These are phyloP conservation scores for Myoxocephalus aenaeus DNA, from an alignment of 2,797 vertebrate species.

Conservation along the genomic window DNA sequence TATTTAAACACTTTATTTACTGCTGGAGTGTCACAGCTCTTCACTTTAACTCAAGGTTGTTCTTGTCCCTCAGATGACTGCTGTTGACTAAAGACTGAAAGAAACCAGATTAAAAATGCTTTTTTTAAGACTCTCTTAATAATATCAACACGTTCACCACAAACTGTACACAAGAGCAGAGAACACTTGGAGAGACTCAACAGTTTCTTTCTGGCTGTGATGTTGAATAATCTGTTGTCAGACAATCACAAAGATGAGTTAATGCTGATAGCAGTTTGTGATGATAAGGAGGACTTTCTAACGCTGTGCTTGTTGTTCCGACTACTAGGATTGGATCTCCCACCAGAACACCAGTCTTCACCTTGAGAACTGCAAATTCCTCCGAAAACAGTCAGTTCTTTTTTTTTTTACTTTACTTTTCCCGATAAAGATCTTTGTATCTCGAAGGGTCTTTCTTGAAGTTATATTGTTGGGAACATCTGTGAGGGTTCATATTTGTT, in stretches of 20 bases:
- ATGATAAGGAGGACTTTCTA: background rate
- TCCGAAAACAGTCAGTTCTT: conserved; percentile 88
- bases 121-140: background rate
- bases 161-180: background rate
- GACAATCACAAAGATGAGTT: background rate
- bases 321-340: conserved; percentile 90
- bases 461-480: no score
- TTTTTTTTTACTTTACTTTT: no score
- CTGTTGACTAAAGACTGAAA: background rate
- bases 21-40: background rate
- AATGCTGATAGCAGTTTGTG: background rate
- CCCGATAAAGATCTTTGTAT: no score
- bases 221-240: conserved; percentile 3
- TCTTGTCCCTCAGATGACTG: background rate
- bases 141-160: background rate
- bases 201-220: conserved; percentile 21
- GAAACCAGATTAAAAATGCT: background rate
- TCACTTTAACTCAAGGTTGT: background rate
- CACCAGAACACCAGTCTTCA: conserved; percentile 92
- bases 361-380: conserved; percentile 88
- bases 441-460: no score
- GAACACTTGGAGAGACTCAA: conserved; percentile 44
- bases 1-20: no score
- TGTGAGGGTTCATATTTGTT: no score
- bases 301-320: conserved; percentile 46